phyloP scores from a whole-genome alignment of 2,888 invertebrate species.

The Parnassius smintheus region DNA sequence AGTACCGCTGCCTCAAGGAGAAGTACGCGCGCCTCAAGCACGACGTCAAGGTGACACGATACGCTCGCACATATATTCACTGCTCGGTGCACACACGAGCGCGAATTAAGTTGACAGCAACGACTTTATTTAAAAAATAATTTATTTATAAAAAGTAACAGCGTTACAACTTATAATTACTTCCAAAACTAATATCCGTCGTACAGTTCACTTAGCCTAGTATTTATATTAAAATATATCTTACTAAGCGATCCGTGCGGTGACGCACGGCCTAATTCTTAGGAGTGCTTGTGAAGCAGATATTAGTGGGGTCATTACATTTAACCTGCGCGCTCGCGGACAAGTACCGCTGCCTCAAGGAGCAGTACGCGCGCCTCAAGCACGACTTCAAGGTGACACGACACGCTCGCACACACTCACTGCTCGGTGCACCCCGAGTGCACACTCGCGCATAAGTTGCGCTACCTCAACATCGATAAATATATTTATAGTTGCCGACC shows the following conservation, averaged over 20 bases:
- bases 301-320: too few species aligned
- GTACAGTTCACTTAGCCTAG: too few species aligned
- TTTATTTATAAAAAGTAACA: too few species aligned
- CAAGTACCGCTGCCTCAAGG: conserved; percentile 90
- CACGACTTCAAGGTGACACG: conserved; percentile 41
- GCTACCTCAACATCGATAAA: conserved; percentile 82
- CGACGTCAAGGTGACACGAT: conserved; percentile 83
- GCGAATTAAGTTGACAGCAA: too few species aligned
- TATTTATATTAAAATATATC: too few species aligned
- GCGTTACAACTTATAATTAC: too few species aligned
- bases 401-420: conserved; percentile 40
- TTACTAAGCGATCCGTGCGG: too few species aligned
- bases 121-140: too few species aligned
- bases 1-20: conserved; percentile 90
- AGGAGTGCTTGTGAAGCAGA: too few species aligned
- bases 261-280: too few species aligned
- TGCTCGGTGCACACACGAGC: conserved; percentile 58
- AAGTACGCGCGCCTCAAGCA: conserved; percentile 90
- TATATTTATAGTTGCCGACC: neutral
- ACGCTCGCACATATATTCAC: conserved; percentile 40
- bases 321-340: conserved; percentile 87
- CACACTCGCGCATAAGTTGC: conserved; percentile 88
- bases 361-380: conserved; percentile 88
- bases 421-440: conserved; percentile 61
- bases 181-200: too few species aligned